Evolutionary conservation across 1,140 invertebrate species (phyloP).

Genomic region (roundworm (Caenorhabditis elegans)): WBcel235 BX284603.4:10571001-10571500

Average conservation of each 20-base stretch:
- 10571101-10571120: too few relatives aligned
- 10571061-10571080: too few relatives aligned
- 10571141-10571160: too few relatives aligned
- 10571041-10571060: too few relatives aligned
- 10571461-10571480: constrained; percentile 17
- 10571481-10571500: constrained; percentile 22
- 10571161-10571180: too few relatives aligned
- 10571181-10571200: neutral
- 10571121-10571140: too few relatives aligned
- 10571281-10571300: neutral
- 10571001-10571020: too few relatives aligned
- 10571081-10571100: too few relatives aligned
- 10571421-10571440: constrained; percentile 32
- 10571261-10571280: constrained; percentile 17
- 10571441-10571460: constrained; percentile 35
- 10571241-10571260: constrained; percentile 27
- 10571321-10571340: constrained; percentile 30
- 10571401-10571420: constrained; percentile 2
- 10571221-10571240: neutral
- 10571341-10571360: constrained; percentile 32
- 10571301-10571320: constrained; percentile 10
- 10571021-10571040: too few relatives aligned
- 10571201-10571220: neutral
- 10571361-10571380: constrained; percentile 31
- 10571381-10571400: constrained; percentile 15